Conservation (phyloP, 2,888 invertebrate species). For the Orthosia gothica region DNA sequence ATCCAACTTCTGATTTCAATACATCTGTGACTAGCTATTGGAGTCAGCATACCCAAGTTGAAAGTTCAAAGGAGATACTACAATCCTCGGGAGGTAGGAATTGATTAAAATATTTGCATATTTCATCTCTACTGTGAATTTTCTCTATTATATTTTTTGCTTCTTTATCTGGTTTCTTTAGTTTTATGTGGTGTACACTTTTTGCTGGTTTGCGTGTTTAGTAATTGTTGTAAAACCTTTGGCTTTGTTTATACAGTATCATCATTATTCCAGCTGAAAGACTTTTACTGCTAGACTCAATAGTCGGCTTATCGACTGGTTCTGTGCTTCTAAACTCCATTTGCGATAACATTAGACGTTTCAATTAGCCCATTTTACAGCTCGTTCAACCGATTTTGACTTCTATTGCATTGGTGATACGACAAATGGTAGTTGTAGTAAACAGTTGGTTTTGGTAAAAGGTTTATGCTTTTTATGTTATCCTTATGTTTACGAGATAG, state of each 20-base stretch:
- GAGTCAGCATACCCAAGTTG: constrained; percentile 17
- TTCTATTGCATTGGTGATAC: too few relatives aligned
- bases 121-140: constrained; percentile 50
- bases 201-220: constrained; percentile 1
- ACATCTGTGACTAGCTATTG: constrained; percentile 32
- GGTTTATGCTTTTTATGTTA: too few relatives aligned
- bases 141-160: constrained; percentile 48
- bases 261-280: background rate
- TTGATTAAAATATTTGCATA: constrained; percentile 69
- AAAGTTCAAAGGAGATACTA: constrained; percentile 40
- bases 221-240: background rate
- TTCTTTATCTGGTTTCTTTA: constrained; percentile 30
- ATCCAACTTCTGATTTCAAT: constrained; percentile 36
- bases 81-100: constrained; percentile 58
- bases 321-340: too few relatives aligned
- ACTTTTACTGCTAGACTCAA: too few relatives aligned
- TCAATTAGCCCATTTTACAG: too few relatives aligned
- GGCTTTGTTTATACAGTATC: background rate
- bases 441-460: too few relatives aligned
- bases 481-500: too few relatives aligned
- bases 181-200: constrained; percentile 6
- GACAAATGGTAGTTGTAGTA: too few relatives aligned
- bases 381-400: too few relatives aligned
- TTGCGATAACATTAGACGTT: too few relatives aligned
- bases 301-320: too few relatives aligned